A percentile compares a stretch with the other conserved stretches of the same genome.
phyloP scores from a whole-genome alignment of 2,113 vertebrate genomes.

The Odontesthes bonariensis region DNA sequence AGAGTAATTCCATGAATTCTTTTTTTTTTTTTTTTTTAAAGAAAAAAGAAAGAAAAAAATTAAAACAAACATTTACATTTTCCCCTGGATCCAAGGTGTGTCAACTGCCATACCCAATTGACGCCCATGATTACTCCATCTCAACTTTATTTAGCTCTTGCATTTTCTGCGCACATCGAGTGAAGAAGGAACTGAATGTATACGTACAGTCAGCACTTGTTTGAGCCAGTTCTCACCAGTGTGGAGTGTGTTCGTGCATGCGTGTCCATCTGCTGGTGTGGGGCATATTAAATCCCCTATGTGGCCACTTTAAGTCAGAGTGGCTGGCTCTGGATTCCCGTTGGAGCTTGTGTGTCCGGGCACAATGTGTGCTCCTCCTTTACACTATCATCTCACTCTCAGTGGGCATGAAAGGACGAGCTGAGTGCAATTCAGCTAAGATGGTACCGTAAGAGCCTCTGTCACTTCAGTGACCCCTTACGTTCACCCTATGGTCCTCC shows the following conservation, averaged over 20 bases:
- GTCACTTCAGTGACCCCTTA: slow-evolving; percentile 52
- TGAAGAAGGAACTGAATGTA: background rate
- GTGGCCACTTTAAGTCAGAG: background rate
- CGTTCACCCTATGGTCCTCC: slow-evolving; percentile 23
- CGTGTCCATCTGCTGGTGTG: slow-evolving; percentile 14
- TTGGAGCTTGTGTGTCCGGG: background rate
- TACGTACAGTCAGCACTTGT: background rate
- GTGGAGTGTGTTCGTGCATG: background rate
- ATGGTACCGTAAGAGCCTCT: slow-evolving; percentile 18
- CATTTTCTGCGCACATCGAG: background rate
- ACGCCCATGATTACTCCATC: no score
- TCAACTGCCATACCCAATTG: no score
- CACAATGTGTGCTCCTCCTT: slow-evolving; percentile 2
- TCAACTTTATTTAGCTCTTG: background rate
- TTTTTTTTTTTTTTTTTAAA: no score
- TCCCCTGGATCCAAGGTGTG: no score
- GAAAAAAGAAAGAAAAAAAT: no score
- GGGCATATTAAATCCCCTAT: slow-evolving; percentile 21
- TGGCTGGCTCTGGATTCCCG: slow-evolving; percentile 14
- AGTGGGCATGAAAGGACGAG: slow-evolving; percentile 31
- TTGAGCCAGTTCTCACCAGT: background rate
- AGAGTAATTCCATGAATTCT: no score
- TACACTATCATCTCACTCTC: background rate
- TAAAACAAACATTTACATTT: no score
- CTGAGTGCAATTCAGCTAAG: slow-evolving; percentile 27